Conservation (phyloP, 2,797 vertebrate genomes). For the Helostoma temminkii region DNA sequence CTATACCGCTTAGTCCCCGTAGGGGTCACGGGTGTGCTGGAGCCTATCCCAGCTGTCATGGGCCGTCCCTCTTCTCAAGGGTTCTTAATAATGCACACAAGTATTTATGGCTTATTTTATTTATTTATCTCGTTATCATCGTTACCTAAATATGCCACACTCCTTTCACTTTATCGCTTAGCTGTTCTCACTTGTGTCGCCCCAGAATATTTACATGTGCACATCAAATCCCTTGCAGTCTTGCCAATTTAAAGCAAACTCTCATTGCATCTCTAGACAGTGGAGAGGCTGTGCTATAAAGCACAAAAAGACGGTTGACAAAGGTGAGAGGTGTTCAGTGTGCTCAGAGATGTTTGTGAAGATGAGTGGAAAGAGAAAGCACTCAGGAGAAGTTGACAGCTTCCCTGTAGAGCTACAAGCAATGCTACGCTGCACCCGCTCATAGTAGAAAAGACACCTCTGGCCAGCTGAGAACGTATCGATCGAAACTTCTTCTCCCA, state of each 20-base stretch:
- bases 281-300: slow-evolving; percentile 28
- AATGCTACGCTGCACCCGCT: slow-evolving; percentile 65
- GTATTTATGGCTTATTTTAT: slow-evolving; percentile 22
- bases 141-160: slow-evolving; percentile 23
- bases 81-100: slow-evolving; percentile 63
- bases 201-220: slow-evolving; percentile 7
- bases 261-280: slow-evolving; percentile 19
- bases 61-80: slow-evolving; percentile 28
- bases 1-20: too few species aligned
- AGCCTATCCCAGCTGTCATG: too few species aligned
- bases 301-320: slow-evolving; percentile 47
- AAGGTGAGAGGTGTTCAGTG: slow-evolving; percentile 67
- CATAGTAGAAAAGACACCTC: slow-evolving; percentile 71
- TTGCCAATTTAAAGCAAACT: slow-evolving; percentile 22
- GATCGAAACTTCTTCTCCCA: slow-evolving; percentile 67
- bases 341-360: slow-evolving; percentile 75
- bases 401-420: slow-evolving; percentile 81
- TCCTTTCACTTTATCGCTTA: neutral
- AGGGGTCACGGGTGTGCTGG: too few species aligned
- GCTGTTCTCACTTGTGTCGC: neutral
- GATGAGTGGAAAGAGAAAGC: slow-evolving; percentile 75
- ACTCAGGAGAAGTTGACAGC: slow-evolving; percentile 77
- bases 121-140: slow-evolving; percentile 49
- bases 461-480: slow-evolving; percentile 67
- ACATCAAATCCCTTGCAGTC: slow-evolving; percentile 11